Evolutionary conservation across 2,113 vertebrate species (phyloP), one percentile per base, ranked within the genome.

Genomic region (Macroglossus sobrinus): DNA sequence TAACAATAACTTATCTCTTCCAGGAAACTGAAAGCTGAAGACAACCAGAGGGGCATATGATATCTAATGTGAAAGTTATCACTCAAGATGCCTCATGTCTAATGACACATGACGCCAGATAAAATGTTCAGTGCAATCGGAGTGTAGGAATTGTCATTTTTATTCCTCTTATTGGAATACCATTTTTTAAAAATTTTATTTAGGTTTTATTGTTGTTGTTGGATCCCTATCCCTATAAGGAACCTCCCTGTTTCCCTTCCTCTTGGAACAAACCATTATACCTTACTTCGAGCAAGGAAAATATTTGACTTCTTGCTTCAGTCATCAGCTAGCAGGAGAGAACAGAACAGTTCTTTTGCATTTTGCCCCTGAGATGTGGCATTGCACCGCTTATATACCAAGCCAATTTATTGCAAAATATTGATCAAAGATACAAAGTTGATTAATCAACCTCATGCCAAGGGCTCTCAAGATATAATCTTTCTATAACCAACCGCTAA

Each of bases 21-120:
- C 98, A 99, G 99, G 99, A 99, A 98, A 99, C 98, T 89, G 99
- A 99, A 98, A 99, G 99, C 99, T 99, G 99, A 99, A 99, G 98
- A 98, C 89, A 85, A 94, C 47, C 88, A 96, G 16, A 97, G 96
- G 98, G 97, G 98, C 98, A 98, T 96, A 97, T 98, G 97, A 98
- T 98, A 98, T 97, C 95, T 97, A 98, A 98, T 98, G 97, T 97
- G 97, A 98, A 98, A 98, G 98, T 94, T 97, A 98, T 98, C 99
- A 97, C 97, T 98, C 98, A 98, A 98, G 98, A 99, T 98, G 98
- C 98, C 98, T 99, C 98, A 97, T 98, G 98, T 98, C 98, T 98
- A 98, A 98, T 98, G 98, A 99, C 99, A 98, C 98, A 98, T 98
- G 99, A 99, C 96, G 98, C 99, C 99, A 99, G 98, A 99, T 98